Percentiles rank a stretch among this genome's conserved stretches.
phyloP scores from a whole-genome alignment of 2,113 vertebrate species.

The Psophia crepitans region DNA sequence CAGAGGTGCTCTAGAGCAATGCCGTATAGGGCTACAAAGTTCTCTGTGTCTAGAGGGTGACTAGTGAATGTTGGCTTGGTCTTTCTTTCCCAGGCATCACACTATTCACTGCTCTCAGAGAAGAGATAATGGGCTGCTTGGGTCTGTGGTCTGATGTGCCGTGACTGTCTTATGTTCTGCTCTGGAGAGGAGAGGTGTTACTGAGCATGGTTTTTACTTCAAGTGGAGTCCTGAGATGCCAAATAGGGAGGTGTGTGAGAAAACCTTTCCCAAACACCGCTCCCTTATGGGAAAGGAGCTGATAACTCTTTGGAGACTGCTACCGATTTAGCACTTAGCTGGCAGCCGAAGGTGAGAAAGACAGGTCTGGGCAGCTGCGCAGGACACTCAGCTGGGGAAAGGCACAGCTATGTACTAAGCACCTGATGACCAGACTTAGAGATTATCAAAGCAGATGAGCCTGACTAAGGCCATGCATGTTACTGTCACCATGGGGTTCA shows the following conservation, averaged over 20 bases:
- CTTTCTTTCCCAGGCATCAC: background rate
- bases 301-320: background rate
- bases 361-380: background rate
- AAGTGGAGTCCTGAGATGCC: background rate
- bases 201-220: background rate
- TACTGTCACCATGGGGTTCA: background rate
- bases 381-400: background rate
- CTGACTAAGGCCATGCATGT: background rate
- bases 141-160: background rate
- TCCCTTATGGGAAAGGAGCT: background rate
- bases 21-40: background rate
- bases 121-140: background rate
- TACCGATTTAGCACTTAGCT: background rate
- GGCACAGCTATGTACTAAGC: background rate
- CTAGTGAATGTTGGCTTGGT: background rate
- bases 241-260: background rate
- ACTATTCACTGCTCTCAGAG: background rate
- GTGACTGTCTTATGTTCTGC: background rate
- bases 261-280: background rate
- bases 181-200: background rate
- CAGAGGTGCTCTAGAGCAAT: background rate
- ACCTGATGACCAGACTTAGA: background rate
- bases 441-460: background rate
- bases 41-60: background rate
- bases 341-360: constrained; percentile 1